Percentiles rank a stretch among this genome's conserved stretches.
Conservation (phyloP, 2,113 vertebrate genomes). For the Hystrix brachyura region DNA sequence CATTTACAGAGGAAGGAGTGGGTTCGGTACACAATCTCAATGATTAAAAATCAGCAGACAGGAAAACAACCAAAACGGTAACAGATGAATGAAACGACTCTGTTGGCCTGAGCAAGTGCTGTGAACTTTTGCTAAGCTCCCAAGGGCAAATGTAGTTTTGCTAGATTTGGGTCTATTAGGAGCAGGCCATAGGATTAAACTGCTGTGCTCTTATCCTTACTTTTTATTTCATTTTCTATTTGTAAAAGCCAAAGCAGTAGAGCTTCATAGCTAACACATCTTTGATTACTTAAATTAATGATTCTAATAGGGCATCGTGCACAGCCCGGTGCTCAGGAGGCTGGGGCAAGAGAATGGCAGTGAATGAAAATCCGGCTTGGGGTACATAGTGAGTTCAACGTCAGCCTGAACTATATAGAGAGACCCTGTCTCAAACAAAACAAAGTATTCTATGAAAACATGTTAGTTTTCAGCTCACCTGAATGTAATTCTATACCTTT, state of each 20-base stretch:
- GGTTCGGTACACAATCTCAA: not conserved
- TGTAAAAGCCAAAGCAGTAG: not conserved
- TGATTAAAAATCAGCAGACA: conserved; percentile 76
- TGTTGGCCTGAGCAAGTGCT: not conserved
- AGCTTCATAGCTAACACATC: not conserved
- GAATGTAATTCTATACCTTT: conserved; percentile 1
- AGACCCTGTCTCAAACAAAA: not conserved
- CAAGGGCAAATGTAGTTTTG: conserved; percentile 51
- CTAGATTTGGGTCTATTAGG: conserved; percentile 67
- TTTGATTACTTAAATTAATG: conserved; percentile 44
- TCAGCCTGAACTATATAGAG: not conserved
- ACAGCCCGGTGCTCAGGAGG: not conserved
- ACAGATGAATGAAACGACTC: conserved; percentile 64
- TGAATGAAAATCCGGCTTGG: no score
- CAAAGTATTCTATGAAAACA: not conserved
- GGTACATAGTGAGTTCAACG: not conserved
- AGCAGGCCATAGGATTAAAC: not conserved
- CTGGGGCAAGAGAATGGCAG: not conserved
- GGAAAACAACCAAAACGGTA: conserved; percentile 72
- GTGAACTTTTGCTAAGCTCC: conserved; percentile 55
- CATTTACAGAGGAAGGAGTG: conserved; percentile 30
- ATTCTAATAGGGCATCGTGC: not conserved
- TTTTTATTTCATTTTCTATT: not conserved
- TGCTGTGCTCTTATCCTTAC: not conserved
- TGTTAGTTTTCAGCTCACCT: not conserved